Base-by-base conservation (phyloP, 2,797 vertebrate genomes). In the Coracias cyanogaster region DNA sequence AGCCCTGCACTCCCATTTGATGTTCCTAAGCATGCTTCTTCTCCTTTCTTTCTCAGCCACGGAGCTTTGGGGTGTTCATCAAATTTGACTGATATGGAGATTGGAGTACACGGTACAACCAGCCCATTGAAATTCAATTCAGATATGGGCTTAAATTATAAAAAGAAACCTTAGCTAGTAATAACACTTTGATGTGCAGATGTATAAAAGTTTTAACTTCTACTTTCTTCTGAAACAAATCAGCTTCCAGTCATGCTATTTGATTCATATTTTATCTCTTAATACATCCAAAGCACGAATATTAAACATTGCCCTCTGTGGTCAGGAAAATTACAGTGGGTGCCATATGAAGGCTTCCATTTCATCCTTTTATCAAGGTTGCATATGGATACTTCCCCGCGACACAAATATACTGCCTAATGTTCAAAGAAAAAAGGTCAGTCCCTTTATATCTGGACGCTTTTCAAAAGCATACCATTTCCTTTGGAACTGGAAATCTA, bases 141-240 rank as follows among this genome's bases (percentile, higher is more conserved):
- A 95, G 91, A 94, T 70, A 71, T 55, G 85, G 77, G 77, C 84
- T 94, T 94, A 96, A 96, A 95, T 96, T 97, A 91, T 92, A 90
- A 92, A 95, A 92, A 86, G 86, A 90, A 92, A 89, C 87, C 94
- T 95, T 91, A 94, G 93, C 74, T 89, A 84, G 90, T 86, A 96
- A 93, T 95, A 97, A 90, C 79, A 94, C 95, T 97, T 97, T 97
- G 97, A 97, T 96, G 95, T 97, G 86, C 84, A 91, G 95, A 97
- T 96, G 86, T 78, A 95, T 96, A 94, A 93, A 98, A 97, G 91
- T 96, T 97, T 96, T 88, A 96, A 89, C 95, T 97, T 96, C 74
- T 83, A 88, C 93, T 96, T 94, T 96, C 89, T 96, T 96, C 90
- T 95, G 89, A 95, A 96, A 94, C 91, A 94, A 95, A 96, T 93